phyloP scores from a whole-genome alignment of 2,113 vertebrate genomes.

The Potamarius usumacintae region DNA sequence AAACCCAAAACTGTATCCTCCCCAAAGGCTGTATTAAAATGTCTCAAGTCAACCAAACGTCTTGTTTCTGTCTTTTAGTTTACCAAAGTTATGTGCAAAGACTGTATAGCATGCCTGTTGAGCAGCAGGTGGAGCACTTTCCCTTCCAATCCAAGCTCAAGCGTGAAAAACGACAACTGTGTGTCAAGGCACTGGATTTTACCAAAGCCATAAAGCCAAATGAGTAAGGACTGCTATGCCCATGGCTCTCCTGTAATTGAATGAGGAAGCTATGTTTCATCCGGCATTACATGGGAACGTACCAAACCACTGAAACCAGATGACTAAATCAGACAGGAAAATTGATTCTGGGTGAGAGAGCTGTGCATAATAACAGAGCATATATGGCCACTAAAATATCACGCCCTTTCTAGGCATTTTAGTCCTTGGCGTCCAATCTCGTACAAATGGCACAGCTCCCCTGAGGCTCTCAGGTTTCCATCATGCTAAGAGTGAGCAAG shows the following conservation, averaged over 20 bases:
- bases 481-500: slow-evolving; percentile 30
- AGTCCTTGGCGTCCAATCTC: slow-evolving; percentile 33
- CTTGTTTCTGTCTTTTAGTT: neutral
- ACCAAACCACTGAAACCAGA: slow-evolving; percentile 2
- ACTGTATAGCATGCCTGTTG: neutral
- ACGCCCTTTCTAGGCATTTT: neutral
- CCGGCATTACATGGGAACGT: neutral
- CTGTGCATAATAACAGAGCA: neutral
- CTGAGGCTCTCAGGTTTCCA: slow-evolving; percentile 37
- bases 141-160: neutral
- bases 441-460: slow-evolving; percentile 38
- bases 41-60: neutral
- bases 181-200: slow-evolving; percentile 20
- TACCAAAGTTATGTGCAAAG: neutral
- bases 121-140: slow-evolving; percentile 41
- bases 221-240: neutral
- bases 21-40: neutral
- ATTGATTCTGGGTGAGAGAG: neutral
- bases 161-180: slow-evolving; percentile 4
- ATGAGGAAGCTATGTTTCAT: slow-evolving; percentile 17
- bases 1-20: neutral
- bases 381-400: slow-evolving; percentile 4
- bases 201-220: slow-evolving; percentile 17
- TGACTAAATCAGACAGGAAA: slow-evolving; percentile 8
- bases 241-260: slow-evolving; percentile 3